phyloP scores from a whole-genome alignment of 2,888 invertebrate genomes.

The Apeira syringaria region DNA sequence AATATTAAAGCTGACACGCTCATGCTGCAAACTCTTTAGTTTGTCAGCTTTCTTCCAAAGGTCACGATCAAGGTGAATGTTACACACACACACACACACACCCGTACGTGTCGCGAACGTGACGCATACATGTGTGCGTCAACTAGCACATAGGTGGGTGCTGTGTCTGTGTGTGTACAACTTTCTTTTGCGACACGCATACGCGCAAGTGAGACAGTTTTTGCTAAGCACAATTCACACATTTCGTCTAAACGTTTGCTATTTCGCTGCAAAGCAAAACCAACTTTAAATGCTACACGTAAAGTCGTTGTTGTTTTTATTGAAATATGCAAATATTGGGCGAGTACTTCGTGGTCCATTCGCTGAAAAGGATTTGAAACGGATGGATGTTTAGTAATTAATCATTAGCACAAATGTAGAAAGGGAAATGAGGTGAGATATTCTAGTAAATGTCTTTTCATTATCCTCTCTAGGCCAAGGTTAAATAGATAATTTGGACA shows the following conservation, averaged over 20 bases:
- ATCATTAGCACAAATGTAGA: conserved; percentile 19
- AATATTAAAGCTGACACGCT: not conserved
- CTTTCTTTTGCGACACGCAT: conserved; percentile 45
- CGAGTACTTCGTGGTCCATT: conserved; percentile 3
- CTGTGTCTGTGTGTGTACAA: conserved; percentile 34
- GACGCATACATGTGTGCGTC: conserved; percentile 15
- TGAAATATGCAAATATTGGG: not conserved
- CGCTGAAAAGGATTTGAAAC: conserved; percentile 13
- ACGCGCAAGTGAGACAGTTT: conserved; percentile 21
- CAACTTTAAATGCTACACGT: not conserved
- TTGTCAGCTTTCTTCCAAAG: conserved; percentile 23
- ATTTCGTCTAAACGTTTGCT: not conserved
- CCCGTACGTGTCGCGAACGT: conserved; percentile 12
- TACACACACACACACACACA: conserved; percentile 23
- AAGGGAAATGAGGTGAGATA: conserved; percentile 16
- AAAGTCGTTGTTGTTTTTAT: not conserved
- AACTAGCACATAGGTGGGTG: conserved; percentile 25
- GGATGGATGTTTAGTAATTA: conserved; percentile 12
- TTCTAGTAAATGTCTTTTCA: conserved; percentile 6
- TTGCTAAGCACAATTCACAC: conserved; percentile 2
- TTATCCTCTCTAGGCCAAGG: conserved; percentile 15
- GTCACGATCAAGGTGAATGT: conserved; percentile 34
- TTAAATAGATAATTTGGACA: conserved; percentile 10
- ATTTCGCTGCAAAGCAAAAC: not conserved
- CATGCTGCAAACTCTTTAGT: conserved; percentile 1